Base-by-base conservation (phyloP, 2,797 vertebrate genomes). In the Artibeus lituratus region DNA sequence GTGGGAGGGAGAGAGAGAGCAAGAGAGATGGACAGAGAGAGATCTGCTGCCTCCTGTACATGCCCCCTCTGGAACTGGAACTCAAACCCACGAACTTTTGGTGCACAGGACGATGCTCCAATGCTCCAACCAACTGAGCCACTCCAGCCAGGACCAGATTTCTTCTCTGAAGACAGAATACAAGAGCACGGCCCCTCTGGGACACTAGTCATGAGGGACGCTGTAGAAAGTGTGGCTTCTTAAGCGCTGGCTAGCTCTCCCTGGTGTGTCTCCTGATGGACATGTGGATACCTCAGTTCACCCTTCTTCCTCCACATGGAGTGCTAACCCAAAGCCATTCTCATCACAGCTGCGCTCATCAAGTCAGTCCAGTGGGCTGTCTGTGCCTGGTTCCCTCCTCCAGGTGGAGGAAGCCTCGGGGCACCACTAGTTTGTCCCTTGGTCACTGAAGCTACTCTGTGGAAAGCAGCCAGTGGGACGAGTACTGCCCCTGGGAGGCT, bases 181-280 rank as follows among this genome's bases (percentile, higher is more conserved):
- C 0, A 8, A 81, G 47, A 76, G 44, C 59, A 76, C 8, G 62
- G n/a, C 5, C 21, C 35, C 69, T 15, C 35, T 37, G 53, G 62
- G 80, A 74, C 74, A 26, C 24, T 6, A 24, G 22, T 7, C 8
- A 24, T 7, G 0, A 21, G 39, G n/a, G 14, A 22, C 4, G 11
- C 7, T 84, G 14, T 22, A 2, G 22, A 29, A 29, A 10, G 4
- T 3, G 0, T 44, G 26, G 32, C 6, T 42, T 81, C 24, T 1
- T 10, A 32, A 80, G 78, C 49, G 24, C 42, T 1, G 0, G 4
- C 15, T 15, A 24, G 42, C 55, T 91, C 10, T 93, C 57, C 14
- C 5, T 26, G 22, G 18, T 37, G 44, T 49, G 47, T 11, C 3
- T 16, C 49, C 39, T 35, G 9, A 7, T 5, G 37, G 26, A 53